Percentiles rank a stretch among this genome's conserved stretches.
Evolutionary conservation across 2,888 invertebrate genomes (phyloP).

Genomic region (Myopa tessellatipennis): DNA sequence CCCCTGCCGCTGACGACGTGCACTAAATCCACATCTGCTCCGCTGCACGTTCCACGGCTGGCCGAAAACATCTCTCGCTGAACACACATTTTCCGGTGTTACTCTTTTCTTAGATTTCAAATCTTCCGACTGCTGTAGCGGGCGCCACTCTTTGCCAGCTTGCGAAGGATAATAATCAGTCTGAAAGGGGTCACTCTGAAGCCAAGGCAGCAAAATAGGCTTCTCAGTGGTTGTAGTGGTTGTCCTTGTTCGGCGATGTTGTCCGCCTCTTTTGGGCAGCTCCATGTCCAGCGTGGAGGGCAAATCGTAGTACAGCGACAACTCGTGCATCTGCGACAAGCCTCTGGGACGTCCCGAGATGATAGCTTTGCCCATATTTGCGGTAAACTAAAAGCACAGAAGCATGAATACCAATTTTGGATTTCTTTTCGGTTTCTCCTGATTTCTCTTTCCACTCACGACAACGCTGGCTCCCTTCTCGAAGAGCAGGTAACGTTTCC

Average conservation of each 20-base stretch:
- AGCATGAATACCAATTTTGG: not conserved
- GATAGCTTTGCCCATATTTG: slow-evolving; percentile 56
- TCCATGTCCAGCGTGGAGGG: slow-evolving; percentile 53
- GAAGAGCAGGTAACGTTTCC: slow-evolving; percentile 60
- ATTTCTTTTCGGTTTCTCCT: not conserved
- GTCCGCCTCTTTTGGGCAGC: slow-evolving; percentile 28
- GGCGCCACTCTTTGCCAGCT: not conserved
- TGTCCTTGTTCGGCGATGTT: slow-evolving; percentile 14
- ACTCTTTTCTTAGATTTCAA: not conserved
- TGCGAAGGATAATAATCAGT: not conserved
- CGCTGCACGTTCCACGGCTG: not conserved
- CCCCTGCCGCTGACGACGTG: slow-evolving; percentile 15
- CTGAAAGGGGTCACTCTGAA: not conserved
- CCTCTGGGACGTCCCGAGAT: slow-evolving; percentile 58
- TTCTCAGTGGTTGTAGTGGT: slow-evolving; percentile 18
- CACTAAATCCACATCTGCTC: not conserved
- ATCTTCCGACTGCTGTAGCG: not conserved
- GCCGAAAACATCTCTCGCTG: not conserved
- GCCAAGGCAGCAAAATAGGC: not conserved
- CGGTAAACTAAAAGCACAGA: slow-evolving; percentile 51
- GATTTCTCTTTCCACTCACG: slow-evolving; percentile 49
- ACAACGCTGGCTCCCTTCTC: slow-evolving; percentile 57
- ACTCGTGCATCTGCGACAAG: slow-evolving; percentile 54
- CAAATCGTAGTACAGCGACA: slow-evolving; percentile 57
- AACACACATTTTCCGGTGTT: not conserved